Base-by-base conservation (phyloP, 2,888 invertebrate genomes). In the Ophraella communa region DNA sequence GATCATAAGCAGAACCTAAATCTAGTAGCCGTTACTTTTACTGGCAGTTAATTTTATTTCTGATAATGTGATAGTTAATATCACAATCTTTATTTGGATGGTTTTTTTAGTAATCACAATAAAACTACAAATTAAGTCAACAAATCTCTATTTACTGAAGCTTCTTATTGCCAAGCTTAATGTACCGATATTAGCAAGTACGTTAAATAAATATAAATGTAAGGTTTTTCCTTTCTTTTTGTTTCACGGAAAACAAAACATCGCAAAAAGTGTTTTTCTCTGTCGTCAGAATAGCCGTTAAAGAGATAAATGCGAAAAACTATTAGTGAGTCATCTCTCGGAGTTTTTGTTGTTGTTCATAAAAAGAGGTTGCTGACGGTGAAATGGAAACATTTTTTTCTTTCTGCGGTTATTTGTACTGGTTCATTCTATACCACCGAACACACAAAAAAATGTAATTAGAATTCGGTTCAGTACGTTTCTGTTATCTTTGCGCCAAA, bases 271-370 rank as follows among this genome's bases (percentile, higher is more conserved):
- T 18, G 23, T 51, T 59, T 59, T 59, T 59, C 39, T 51, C 17
- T 45, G 59, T 59, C 51, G 14, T 59, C 51, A 14, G 49, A 51
- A 51, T 42, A 59, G 51, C 59, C 59, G 59, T 59, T 35, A 59
- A 59, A 59, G 59, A 59, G 59, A 59, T 59, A 59, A 59, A 59
- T 59, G 59, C 42, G 59, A 42, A 59, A 59, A 59, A 59, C 59
- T 59, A 59, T 59, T 59, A 59, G 59, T 59, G 59, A 59, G 59
- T 59, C 59, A 51, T 59, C 59, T 59, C 42, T 51, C 39, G 5
- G 42, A 51, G 51, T 59, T 30, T 30, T 30, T 30, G 30, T 30
- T 30, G n/a, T 58, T 58, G 57, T 47, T 17, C 39, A 39, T 59
- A 59, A 59, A 59, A 59, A 59, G 59, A 51, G 51, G 59, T 24